These are phyloP conservation scores for Ibidorhyncha struthersii DNA, from an alignment of 2,113 vertebrate species.

Conservation along the genomic window DNA sequence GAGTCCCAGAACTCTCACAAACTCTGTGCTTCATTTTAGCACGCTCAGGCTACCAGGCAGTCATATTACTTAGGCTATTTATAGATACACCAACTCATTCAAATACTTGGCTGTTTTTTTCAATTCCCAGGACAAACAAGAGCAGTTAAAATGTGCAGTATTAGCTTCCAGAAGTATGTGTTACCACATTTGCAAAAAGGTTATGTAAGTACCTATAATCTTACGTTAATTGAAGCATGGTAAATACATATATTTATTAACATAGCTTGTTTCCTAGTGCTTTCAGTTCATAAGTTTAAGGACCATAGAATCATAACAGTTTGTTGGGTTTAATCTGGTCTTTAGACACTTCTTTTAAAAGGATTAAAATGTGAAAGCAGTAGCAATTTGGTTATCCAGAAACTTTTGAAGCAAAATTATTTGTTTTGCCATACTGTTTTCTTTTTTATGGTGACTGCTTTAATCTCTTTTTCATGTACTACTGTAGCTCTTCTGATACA, in stretches of 20 bases:
- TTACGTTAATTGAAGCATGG: background rate
- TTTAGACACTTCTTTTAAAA: slow-evolving; percentile 2
- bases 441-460: background rate
- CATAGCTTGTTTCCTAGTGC: background rate
- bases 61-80: background rate
- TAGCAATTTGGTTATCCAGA: background rate
- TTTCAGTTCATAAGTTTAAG: background rate
- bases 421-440: background rate
- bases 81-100: background rate
- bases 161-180: background rate
- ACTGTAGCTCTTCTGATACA: background rate
- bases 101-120: background rate
- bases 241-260: background rate
- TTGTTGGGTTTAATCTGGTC: background rate
- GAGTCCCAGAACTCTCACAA: background rate
- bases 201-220: background rate
- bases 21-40: background rate
- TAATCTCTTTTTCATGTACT: background rate
- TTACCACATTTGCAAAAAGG: background rate
- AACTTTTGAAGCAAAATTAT: background rate
- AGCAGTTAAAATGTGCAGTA: background rate
- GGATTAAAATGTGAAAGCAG: background rate
- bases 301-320: background rate
- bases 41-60: background rate
- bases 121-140: background rate